Conservation (phyloP, 2,113 vertebrate genomes). For the Crotalus helleri region DNA sequence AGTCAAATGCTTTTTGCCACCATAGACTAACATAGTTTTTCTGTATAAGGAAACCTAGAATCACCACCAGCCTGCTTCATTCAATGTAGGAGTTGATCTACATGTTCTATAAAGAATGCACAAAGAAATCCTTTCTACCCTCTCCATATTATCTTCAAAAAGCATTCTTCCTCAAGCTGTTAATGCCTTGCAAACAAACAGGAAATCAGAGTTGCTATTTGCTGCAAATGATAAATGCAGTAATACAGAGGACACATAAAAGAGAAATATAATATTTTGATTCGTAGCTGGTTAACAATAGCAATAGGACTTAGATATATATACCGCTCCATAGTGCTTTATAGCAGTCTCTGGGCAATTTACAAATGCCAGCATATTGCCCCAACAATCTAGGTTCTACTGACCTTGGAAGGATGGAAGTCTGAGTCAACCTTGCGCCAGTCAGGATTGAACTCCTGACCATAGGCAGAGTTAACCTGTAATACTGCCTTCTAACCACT, state of each 20-base stretch:
- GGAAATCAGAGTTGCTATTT: background rate
- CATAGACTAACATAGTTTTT: background rate
- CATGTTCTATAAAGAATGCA: background rate
- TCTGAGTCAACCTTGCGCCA: background rate
- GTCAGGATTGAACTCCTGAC: background rate
- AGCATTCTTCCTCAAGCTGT: background rate
- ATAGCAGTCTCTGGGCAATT: background rate
- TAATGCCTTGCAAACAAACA: background rate
- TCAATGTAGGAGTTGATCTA: background rate
- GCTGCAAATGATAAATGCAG: background rate
- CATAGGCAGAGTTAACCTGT: background rate
- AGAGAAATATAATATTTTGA: background rate
- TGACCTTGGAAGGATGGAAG: background rate
- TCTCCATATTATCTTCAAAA: background rate
- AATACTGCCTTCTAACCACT: background rate
- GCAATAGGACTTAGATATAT: background rate
- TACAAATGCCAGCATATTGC: background rate
- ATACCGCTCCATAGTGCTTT: background rate
- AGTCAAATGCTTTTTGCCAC: background rate
- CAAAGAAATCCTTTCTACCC: background rate
- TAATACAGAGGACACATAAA: background rate
- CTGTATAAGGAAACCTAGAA: background rate
- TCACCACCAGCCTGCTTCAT: background rate
- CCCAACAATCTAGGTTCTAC: background rate
- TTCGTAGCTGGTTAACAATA: background rate